Base-by-base conservation (phyloP, 1,140 invertebrate species). In the Drosophila fuyamai region DNA sequence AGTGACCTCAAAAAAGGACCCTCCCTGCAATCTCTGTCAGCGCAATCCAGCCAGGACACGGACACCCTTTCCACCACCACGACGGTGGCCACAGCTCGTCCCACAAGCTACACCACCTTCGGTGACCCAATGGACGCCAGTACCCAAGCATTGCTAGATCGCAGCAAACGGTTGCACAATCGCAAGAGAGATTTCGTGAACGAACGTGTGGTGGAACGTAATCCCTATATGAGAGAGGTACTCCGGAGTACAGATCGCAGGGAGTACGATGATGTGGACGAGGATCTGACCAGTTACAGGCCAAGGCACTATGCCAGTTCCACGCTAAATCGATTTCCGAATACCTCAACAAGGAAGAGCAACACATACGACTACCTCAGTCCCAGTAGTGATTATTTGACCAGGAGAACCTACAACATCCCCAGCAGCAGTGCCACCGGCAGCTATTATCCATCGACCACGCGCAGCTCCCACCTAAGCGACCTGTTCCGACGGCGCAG, bases 171-270 rank as follows among this genome's bases (percentile, higher is more conserved):
- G 7, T 32, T 92, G 40, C 92, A 92, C 46, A 83, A 90, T 55
- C 79, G 77, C 5, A 92, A 92, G 35, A 56, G 92, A 8, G 92
- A 92, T 5, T 92, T 92, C 66, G 85, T 92, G 10, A 90, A 92
- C 46, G 91, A 92, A 12, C 78, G 85, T 4, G 85, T 83, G 2
- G 89, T 82, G n/a, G 90, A 90, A 32, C 76, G 84, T 0, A 92
- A 92, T 92, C 92, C 92, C 14, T 92, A 92, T 48, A 86, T 92
- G 74, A 70, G 81, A 16, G 85, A 91, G 18, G 81, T 92, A 8
- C 71, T 92, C 2, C 71, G 83, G 1, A 79, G 70, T 38, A 66
- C 74, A 4, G 90, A 91, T 23, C 65, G 84, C 4, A 55, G 61
- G 2, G 81, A 76, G 3, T 72, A 71, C 29, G 66, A 62, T 27